These are phyloP conservation scores for Alectoris magna DNA, from an alignment of 2,797 vertebrate genomes.

Conservation along the genomic window DNA sequence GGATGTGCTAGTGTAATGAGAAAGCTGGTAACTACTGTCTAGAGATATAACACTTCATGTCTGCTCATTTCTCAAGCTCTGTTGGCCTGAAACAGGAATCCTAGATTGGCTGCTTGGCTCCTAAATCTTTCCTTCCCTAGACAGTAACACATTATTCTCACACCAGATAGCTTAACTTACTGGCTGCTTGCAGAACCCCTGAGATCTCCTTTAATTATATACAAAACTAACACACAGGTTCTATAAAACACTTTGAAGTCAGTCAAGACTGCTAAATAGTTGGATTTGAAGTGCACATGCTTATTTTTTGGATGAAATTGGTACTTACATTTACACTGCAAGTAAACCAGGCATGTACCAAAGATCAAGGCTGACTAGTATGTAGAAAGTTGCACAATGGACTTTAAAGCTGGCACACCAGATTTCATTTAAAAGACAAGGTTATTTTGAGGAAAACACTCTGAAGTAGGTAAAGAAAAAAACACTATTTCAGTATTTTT, in stretches of 20 bases:
- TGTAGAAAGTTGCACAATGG: neutral
- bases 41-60: constrained; percentile 48
- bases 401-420: neutral
- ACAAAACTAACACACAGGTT: constrained; percentile 55
- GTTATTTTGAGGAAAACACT: neutral
- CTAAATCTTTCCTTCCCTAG: constrained; percentile 53
- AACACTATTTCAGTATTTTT: constrained; percentile 27
- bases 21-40: constrained; percentile 54
- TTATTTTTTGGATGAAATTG: neutral
- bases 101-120: constrained; percentile 34
- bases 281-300: neutral
- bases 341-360: neutral
- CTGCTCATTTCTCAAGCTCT: constrained; percentile 32
- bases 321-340: neutral
- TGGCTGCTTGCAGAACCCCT: constrained; percentile 38
- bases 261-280: constrained; percentile 28
- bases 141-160: constrained; percentile 38
- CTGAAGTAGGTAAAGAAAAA: neutral
- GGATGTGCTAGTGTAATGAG: constrained; percentile 30
- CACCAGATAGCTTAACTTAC: constrained; percentile 45
- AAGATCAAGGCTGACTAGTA: neutral
- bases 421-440: neutral
- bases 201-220: constrained; percentile 51
- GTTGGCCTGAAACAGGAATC: constrained; percentile 28
- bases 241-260: constrained; percentile 39